phyloP scores from a whole-genome alignment of 92 coral and sea anemone species.

The Epizoanthus rinbou region DNA sequence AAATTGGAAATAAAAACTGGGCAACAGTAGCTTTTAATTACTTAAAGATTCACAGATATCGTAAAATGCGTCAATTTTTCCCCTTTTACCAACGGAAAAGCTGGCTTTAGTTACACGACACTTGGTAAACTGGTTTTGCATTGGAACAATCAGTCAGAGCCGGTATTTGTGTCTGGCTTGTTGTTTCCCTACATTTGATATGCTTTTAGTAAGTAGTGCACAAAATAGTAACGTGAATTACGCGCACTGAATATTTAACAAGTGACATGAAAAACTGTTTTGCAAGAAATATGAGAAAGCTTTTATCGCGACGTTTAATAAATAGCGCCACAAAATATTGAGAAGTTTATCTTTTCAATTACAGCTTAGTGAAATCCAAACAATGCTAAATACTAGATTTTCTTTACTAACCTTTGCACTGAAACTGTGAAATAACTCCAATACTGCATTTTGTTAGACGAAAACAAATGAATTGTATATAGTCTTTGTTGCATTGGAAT shows the following conservation, averaged over 20 bases:
- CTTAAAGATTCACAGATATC: constrained; percentile 37
- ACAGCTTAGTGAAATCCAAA: too few relatives aligned
- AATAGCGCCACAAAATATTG: too few relatives aligned
- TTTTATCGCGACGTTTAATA: too few relatives aligned
- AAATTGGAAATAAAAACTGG: constrained; percentile 15
- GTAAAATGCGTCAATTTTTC: constrained; percentile 40
- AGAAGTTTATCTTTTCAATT: too few relatives aligned
- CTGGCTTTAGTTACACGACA: constrained; percentile 40
- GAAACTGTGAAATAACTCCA: too few relatives aligned
- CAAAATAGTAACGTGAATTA: too few relatives aligned
- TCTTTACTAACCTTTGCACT: too few relatives aligned
- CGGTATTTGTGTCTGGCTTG: constrained; percentile 31
- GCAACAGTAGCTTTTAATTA: constrained; percentile 28
- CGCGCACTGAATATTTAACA: background rate
- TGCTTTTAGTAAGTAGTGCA: background rate
- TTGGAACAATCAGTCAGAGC: background rate
- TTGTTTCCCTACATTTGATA: constrained; percentile 14
- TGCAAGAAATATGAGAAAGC: too few relatives aligned
- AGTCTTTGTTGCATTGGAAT: background rate
- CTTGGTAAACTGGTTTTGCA: constrained; percentile 32
- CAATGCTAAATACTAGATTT: too few relatives aligned
- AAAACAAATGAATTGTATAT: too few relatives aligned
- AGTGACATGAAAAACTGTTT: too few relatives aligned
- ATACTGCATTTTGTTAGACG: too few relatives aligned
- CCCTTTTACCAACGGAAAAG: constrained; percentile 31